Base-by-base conservation (phyloP, 2,797 vertebrate species). In the Ctenochaetus hawaiiensis region DNA sequence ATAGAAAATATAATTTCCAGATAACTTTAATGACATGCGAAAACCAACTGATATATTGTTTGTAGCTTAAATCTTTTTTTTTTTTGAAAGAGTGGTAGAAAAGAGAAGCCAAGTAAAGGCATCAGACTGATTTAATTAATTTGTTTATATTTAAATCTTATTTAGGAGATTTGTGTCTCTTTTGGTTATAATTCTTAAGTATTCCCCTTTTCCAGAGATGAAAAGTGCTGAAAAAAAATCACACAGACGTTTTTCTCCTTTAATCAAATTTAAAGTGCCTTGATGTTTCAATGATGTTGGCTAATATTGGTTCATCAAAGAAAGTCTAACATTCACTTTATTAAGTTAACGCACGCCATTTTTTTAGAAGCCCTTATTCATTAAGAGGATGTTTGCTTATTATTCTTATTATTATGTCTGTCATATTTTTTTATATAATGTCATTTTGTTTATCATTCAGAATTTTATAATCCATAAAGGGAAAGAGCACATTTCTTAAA, bases 251-350 rank as follows among this genome's bases (percentile, higher is more conserved):
- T 54, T 8, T 34, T 44, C 3, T 43, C 22, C 34, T 52, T 82
- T 1, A 44, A 3, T 17, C 60, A 12, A 20, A 23, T 60, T 47
- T 52, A n/a, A 75, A 67, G 43, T 22, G 34, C 72, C n/a, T 54
- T 17, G 26, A 20, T 39, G 45, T 20, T 73, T 30, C n/a, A 20
- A 17, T 49, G 8, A 65, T 57, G 13, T 13, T 13, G 43, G 43
- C 43, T 0, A 47, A 57, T 3, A 10, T 8, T 7, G 0, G 7
- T 13, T 62, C 43, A 30, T 37, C 14, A 23, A 34, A 49, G 17
- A 56, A 20, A 6, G 39, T 54, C 1, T n/a, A 8, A 70, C 7
- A 2, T 37, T 30, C 18, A 51, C 37, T 61, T 53, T 5, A 57
- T 7, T 52, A 58, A 47, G 22, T 45, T 18, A 41, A 26, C 22